Percentiles rank a stretch among this genome's conserved stretches.
Conservation (phyloP, 2,113 vertebrate genomes). For the Haliaeetus leucogaster region DNA sequence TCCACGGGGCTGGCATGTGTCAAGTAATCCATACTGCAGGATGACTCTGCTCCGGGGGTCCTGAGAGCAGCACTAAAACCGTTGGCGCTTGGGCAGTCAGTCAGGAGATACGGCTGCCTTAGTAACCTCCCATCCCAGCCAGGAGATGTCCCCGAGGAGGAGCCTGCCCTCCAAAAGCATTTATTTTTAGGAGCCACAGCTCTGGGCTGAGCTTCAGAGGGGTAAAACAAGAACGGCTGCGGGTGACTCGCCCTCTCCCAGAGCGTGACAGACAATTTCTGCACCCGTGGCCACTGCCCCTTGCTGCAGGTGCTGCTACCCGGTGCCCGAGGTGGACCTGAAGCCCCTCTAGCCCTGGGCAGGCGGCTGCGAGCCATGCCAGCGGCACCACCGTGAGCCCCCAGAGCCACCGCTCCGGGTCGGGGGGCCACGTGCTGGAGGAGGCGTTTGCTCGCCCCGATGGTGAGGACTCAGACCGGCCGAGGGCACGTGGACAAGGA, state of each 20-base stretch:
- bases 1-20: neutral
- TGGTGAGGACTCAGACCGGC: accelerated
- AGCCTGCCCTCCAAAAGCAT: neutral
- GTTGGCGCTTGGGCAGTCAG: neutral
- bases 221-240: neutral
- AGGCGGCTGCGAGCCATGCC: neutral
- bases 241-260: neutral
- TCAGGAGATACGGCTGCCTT: neutral
- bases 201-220: neutral
- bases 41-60: neutral
- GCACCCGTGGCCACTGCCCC: neutral
- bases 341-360: neutral
- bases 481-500: neutral
- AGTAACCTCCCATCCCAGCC: neutral
- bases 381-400: accelerated
- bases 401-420: accelerated
- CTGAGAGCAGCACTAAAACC: neutral
- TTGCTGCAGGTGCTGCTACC: neutral
- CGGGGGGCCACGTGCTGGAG: neutral
- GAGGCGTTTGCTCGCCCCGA: neutral
- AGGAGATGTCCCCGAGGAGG: neutral
- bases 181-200: neutral
- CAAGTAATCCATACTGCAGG: neutral
- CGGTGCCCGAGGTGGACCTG: accelerated
- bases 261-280: accelerated